Evolutionary conservation across 2,888 invertebrate genomes (phyloP).

Genomic region (Eulithis prunata): DNA sequence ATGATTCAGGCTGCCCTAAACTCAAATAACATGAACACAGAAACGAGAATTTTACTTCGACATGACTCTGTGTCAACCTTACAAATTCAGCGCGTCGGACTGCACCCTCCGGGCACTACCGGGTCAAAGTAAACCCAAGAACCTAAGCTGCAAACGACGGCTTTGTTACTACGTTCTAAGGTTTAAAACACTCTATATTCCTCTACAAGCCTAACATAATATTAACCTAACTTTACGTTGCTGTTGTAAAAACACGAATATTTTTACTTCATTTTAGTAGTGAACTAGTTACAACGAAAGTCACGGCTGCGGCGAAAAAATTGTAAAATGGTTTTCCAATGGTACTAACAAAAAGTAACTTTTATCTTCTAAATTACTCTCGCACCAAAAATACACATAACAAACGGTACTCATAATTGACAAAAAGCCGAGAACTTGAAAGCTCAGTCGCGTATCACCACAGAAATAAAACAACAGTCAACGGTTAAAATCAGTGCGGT

Average conservation of each 20-base stretch:
- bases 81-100: conserved; percentile 44
- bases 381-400: conserved; percentile 11
- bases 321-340: background rate
- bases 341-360: background rate
- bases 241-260: conserved; percentile 1
- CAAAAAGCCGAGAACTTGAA: conserved; percentile 49
- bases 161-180: conserved; percentile 16
- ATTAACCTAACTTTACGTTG: conserved; percentile 6
- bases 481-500: conserved; percentile 35
- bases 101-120: conserved; percentile 37
- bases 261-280: background rate
- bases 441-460: conserved; percentile 26
- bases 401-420: conserved; percentile 46
- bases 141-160: background rate
- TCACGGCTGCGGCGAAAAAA: background rate
- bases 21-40: background rate
- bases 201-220: background rate
- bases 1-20: background rate
- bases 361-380: conserved; percentile 7
- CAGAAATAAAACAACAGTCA: conserved; percentile 47
- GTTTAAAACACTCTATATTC: background rate
- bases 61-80: background rate
- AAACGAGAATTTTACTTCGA: too few relatives aligned
- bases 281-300: background rate
- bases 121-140: conserved; percentile 1